These are phyloP conservation scores for Antennarius striatus DNA, from an alignment of 2,113 vertebrate species.

Conservation along the genomic window DNA sequence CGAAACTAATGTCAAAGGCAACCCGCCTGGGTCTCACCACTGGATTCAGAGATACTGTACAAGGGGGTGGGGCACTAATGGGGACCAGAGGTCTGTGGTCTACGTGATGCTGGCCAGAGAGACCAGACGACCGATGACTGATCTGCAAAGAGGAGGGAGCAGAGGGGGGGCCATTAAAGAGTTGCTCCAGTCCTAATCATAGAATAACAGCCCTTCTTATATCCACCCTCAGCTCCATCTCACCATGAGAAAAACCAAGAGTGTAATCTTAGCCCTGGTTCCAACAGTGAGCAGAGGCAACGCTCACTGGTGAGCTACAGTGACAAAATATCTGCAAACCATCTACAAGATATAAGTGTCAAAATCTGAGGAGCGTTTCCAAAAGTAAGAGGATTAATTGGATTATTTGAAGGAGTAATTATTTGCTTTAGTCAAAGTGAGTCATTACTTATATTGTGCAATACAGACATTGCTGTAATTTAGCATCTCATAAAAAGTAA, in stretches of 20 bases:
- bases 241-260: constrained; percentile 50
- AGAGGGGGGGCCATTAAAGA: constrained; percentile 46
- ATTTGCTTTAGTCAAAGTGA: constrained; percentile 30
- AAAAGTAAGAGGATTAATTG: constrained; percentile 48
- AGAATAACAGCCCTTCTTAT: constrained; percentile 69
- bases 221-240: constrained; percentile 61
- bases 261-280: constrained; percentile 30
- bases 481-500: constrained; percentile 30
- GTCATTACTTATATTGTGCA: constrained; percentile 39
- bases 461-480: constrained; percentile 18
- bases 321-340: constrained; percentile 69
- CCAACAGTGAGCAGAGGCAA: constrained; percentile 10
- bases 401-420: constrained; percentile 45
- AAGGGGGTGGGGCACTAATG: constrained; percentile 65
- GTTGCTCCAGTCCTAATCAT: constrained; percentile 66
- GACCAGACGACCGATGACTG: constrained; percentile 70
- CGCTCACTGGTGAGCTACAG: constrained; percentile 47
- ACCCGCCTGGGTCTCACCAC: constrained; percentile 54
- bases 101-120: constrained; percentile 70
- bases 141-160: constrained; percentile 51
- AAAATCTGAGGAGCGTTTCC: constrained; percentile 25
- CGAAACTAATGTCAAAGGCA: constrained; percentile 70
- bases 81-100: constrained; percentile 67
- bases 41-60: constrained; percentile 54
- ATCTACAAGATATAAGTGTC: constrained; percentile 46